These are phyloP conservation scores for Eumaeus atala DNA, from an alignment of 1,140 invertebrate genomes.

Conservation along the genomic window DNA sequence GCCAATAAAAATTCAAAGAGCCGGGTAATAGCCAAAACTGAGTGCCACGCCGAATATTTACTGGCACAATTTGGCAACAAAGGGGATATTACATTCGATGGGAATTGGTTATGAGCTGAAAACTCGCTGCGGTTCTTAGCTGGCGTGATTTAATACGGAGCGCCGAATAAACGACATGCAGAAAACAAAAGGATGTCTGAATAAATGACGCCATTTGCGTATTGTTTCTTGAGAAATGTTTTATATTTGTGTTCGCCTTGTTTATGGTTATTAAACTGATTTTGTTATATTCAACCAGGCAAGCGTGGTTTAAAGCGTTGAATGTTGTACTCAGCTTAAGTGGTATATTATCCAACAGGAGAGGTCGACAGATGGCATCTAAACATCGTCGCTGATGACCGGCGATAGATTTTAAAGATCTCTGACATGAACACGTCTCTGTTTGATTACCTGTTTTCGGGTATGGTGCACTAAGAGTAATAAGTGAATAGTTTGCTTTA, in stretches of 20 bases:
- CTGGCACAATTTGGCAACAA: slow-evolving; percentile 37
- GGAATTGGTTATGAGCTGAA: slow-evolving; percentile 31
- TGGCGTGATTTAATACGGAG: slow-evolving; percentile 22
- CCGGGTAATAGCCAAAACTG: slow-evolving; percentile 33
- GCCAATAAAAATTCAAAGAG: slow-evolving; percentile 37
- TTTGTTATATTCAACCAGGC: too few species aligned
- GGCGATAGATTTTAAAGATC: too few species aligned
- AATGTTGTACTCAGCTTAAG: too few species aligned
- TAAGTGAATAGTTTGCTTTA: too few species aligned
- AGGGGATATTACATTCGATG: slow-evolving; percentile 30
- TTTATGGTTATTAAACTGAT: slow-evolving; percentile 7
- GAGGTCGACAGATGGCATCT: too few species aligned
- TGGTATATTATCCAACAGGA: too few species aligned
- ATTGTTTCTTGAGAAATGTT: background rate
- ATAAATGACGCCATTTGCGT: slow-evolving; percentile 9
- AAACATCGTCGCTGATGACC: too few species aligned
- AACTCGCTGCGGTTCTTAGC: slow-evolving; percentile 14
- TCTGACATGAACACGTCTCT: too few species aligned
- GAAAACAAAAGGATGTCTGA: slow-evolving; percentile 10
- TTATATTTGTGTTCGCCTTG: too few species aligned
- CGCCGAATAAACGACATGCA: slow-evolving; percentile 11
- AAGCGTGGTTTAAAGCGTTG: too few species aligned
- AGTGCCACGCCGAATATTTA: slow-evolving; percentile 30
- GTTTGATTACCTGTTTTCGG: too few species aligned
- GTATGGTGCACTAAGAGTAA: too few species aligned